phyloP scores from a whole-genome alignment of 2,113 vertebrate species.

The Pseudolaguvia tuberculata region DNA sequence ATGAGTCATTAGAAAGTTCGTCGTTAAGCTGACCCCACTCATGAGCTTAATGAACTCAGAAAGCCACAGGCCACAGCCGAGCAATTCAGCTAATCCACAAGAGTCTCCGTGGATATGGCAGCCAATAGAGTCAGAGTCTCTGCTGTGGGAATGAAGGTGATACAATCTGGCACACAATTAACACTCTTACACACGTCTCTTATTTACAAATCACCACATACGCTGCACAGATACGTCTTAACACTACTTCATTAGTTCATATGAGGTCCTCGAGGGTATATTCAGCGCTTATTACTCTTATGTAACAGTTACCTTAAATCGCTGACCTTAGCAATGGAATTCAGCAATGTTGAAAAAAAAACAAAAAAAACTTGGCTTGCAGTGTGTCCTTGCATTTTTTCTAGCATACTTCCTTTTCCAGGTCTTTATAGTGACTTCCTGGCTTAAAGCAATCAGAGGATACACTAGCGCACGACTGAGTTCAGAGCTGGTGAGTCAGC shows the following conservation, averaged over 20 bases:
- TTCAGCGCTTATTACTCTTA: constrained; percentile 11
- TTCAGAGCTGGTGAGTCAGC: constrained; percentile 25
- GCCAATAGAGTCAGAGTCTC: constrained; percentile 27
- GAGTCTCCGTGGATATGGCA: constrained; percentile 37
- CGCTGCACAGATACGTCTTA: neutral
- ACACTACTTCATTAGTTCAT: neutral
- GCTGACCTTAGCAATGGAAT: constrained; percentile 12
- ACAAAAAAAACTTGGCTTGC: neutral
- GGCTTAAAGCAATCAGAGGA: constrained; percentile 41
- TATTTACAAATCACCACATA: constrained; percentile 16
- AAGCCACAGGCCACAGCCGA: constrained; percentile 43
- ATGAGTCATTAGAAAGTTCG: constrained; percentile 37
- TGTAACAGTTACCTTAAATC: neutral
- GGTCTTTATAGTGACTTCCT: constrained; percentile 37
- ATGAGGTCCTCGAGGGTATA: constrained; percentile 19
- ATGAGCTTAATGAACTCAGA: constrained; percentile 51
- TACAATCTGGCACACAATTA: constrained; percentile 14
- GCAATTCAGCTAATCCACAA: constrained; percentile 45
- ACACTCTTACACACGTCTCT: constrained; percentile 23
- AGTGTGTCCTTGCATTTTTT: constrained; percentile 19
- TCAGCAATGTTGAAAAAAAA: neutral
- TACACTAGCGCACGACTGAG: constrained; percentile 19
- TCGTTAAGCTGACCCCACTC: constrained; percentile 47
- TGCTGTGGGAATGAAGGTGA: constrained; percentile 22
- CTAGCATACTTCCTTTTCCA: constrained; percentile 25